These are phyloP conservation scores for Balaenoptera acutorostrata DNA, from an alignment of 2,113 vertebrate species.

Conservation along the genomic window DNA sequence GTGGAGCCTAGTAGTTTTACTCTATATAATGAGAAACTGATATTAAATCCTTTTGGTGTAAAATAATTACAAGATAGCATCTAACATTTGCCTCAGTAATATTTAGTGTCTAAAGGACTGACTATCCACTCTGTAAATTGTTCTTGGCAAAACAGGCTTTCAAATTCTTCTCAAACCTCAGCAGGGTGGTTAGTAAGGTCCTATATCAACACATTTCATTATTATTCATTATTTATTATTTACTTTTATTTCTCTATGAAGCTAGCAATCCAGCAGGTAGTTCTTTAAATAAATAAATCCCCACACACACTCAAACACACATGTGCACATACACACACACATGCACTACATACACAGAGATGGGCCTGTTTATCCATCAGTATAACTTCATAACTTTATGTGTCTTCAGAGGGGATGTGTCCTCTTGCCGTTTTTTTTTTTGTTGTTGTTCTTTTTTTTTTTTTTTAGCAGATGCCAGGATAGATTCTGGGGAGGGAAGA, in stretches of 20 bases:
- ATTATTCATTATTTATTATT: constrained; percentile 51
- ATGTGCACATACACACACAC: not conserved
- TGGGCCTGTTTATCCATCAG: not conserved
- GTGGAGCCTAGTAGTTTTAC: not conserved
- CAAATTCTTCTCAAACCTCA: constrained; percentile 46
- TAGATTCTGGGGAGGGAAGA: not conserved
- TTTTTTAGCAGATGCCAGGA: not conserved
- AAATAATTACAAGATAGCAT: constrained; percentile 3
- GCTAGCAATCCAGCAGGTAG: constrained; percentile 18
- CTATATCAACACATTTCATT: constrained; percentile 35
- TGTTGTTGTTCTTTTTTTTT: not conserved
- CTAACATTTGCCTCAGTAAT: constrained; percentile 4
- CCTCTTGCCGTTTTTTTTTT: not conserved
- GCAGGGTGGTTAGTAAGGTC: not conserved
- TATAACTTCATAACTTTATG: not conserved
- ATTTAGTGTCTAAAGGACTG: not conserved
- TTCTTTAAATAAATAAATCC: constrained; percentile 27
- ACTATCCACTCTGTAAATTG: not conserved
- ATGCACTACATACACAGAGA: not conserved
- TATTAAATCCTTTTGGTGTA: constrained; percentile 11
- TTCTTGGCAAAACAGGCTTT: constrained; percentile 34
- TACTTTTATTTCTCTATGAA: constrained; percentile 35
- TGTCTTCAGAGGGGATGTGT: not conserved
- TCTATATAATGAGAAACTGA: not conserved
- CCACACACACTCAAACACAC: not conserved